Percentiles rank a stretch among this genome's conserved stretches.
phyloP scores from a whole-genome alignment of 2,113 vertebrate genomes.

The Bostrychus sinensis region DNA sequence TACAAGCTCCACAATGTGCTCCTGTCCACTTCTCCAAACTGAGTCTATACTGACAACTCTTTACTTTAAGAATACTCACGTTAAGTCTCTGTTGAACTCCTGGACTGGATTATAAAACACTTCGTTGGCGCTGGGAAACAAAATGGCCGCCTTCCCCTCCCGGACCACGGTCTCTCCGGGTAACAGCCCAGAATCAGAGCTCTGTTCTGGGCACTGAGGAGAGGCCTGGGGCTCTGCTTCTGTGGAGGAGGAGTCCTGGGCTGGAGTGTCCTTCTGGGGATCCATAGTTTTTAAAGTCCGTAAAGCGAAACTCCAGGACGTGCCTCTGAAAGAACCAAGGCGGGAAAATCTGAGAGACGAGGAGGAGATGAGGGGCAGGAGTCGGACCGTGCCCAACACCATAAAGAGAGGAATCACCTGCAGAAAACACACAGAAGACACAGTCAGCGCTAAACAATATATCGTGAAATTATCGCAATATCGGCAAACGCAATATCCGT shows the following conservation, averaged over 20 bases:
- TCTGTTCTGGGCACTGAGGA: background rate
- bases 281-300: constrained; percentile 53
- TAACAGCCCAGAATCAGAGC: constrained; percentile 28
- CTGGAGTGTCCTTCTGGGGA: constrained; percentile 7
- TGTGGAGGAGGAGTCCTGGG: background rate
- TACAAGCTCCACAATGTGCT: too few relatives aligned
- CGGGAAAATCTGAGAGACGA: background rate
- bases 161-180: constrained; percentile 80
- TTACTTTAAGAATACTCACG: constrained; percentile 87
- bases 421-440: too few relatives aligned
- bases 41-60: too few relatives aligned
- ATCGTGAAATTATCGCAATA: too few relatives aligned
- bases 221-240: background rate
- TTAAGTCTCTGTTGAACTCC: constrained; percentile 92
- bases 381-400: constrained; percentile 33
- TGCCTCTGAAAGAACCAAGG: background rate
- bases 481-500: too few relatives aligned
- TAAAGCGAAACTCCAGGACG: background rate
- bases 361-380: constrained; percentile 12
- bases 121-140: constrained; percentile 88
- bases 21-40: too few relatives aligned
- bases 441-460: too few relatives aligned
- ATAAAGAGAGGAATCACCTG: constrained; percentile 33
- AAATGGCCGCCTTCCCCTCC: constrained; percentile 86
- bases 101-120: constrained; percentile 95